phyloP scores from a whole-genome alignment of 2,888 invertebrate species.

The Microdon myrmicae region DNA sequence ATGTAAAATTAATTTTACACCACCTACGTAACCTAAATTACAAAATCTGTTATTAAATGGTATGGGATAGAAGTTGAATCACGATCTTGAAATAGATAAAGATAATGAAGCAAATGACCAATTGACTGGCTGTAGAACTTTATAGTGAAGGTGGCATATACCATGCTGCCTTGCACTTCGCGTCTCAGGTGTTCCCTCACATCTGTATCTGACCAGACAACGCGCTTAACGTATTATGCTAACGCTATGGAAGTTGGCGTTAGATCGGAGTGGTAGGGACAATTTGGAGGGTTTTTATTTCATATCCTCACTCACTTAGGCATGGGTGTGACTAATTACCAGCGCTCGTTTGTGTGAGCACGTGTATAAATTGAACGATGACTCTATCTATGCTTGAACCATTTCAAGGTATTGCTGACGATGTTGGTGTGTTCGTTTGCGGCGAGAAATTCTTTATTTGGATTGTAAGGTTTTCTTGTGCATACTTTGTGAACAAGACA shows the following conservation, averaged over 20 bases:
- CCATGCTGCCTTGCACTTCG: background rate
- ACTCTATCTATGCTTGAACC: conserved; percentile 33
- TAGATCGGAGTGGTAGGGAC: no score
- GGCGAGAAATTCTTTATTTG: conserved; percentile 42
- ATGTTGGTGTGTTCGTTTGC: conserved; percentile 14
- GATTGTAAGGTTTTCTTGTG: conserved; percentile 35
- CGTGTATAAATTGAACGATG: conserved; percentile 30
- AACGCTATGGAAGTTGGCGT: background rate
- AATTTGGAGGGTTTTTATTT: no score
- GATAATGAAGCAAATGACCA: conserved; percentile 38
- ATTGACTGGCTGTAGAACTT: conserved; percentile 40
- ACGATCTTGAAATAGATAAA: conserved; percentile 32
- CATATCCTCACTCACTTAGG: conserved; percentile 38
- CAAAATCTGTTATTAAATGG: conserved; percentile 38
- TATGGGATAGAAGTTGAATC: conserved; percentile 41
- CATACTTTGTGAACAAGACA: background rate
- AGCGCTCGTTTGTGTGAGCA: conserved; percentile 33
- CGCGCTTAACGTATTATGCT: conserved; percentile 13
- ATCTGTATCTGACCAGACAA: conserved; percentile 38
- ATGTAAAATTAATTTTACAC: conserved; percentile 26
- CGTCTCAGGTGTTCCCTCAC: conserved; percentile 2
- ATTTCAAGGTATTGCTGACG: conserved; percentile 31
- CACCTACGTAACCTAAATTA: conserved; percentile 32
- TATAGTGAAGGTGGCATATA: conserved; percentile 21
- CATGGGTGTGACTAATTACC: conserved; percentile 51